Evolutionary conservation across 2,888 invertebrate genomes (phyloP), one percentile per base, ranked within the genome.

Genomic region (Plutella xylostella): DNA sequence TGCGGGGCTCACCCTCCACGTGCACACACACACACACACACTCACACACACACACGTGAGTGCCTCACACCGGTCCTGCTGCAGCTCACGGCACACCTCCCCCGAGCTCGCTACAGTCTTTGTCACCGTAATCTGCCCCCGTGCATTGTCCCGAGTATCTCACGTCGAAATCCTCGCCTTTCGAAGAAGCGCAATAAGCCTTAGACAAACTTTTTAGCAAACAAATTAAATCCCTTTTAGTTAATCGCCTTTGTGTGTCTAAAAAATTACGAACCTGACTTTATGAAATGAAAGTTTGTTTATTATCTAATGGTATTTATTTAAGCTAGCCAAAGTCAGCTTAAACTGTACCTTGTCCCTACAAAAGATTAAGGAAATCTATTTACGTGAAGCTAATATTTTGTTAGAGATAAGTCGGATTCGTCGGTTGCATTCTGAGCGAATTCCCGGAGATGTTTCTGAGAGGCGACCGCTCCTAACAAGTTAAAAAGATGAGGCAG

Each of bases 301-400:
- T 72, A 70, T 74, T 69, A 66, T 71, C 64, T 79, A 75, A 79
- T 77, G 58, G 71, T 76, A 76, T 80, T 80, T 79, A 69, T 70
- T 74, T 77, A 75, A 79, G 43, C 40, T 33, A 75, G 71, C 69
- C 68, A 65, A 51, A 63, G 66, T 65, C 70, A 55, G 72, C 71
- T 80, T 75, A 77, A 72, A 71, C 71, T 69, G 73, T 79, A 76
- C 77, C 75, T 68, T 72, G 19, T 30, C 31, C 20, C 14, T 12
- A 6, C 5, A 3, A n/a, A 14, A 31, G 42, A 42, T 31, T 42
- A 56, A 75, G 72, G 76, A 77, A 66, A 54, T 65, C 52, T 65
- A 68, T 73, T 74, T 74, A 77, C 76, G 72, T 78, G 72, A 57
- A 61, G 61, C 56, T 62, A 64, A 68, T 31, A 31, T 34, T 42